Conservation (phyloP, 2,113 vertebrate genomes). For the Myotis lucifugus region DNA sequence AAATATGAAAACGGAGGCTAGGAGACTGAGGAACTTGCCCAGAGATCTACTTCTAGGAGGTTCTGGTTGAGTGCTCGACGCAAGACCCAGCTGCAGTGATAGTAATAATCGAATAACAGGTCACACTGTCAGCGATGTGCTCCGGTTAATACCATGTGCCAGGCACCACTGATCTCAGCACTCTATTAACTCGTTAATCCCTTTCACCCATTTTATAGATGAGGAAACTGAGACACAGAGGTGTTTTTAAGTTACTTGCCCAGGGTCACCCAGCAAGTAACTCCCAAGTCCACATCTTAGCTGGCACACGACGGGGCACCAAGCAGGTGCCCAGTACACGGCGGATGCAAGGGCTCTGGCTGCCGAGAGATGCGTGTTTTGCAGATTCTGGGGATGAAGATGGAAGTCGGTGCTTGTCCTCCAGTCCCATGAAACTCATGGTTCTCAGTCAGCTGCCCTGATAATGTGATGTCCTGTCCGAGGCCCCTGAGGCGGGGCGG, state of each 20-base stretch:
- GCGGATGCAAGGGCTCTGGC: fast-evolving
- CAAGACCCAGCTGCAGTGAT: fast-evolving
- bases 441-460: not conserved
- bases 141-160: fast-evolving
- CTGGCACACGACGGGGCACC: fast-evolving
- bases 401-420: fast-evolving
- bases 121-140: not conserved
- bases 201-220: not conserved
- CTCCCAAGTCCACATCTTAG: not conserved
- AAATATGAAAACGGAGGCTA: not conserved
- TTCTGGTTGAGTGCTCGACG: fast-evolving
- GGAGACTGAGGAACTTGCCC: not conserved
- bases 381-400: not conserved
- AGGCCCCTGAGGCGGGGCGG: not conserved
- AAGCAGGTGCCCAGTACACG: not conserved
- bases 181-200: not conserved
- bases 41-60: not conserved
- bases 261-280: not conserved
- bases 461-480: not conserved
- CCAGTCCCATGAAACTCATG: not conserved
- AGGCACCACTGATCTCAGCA: not conserved
- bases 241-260: not conserved
- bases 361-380: fast-evolving
- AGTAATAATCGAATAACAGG: fast-evolving
- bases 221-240: constrained; percentile 24